Conservation (phyloP, 2,797 vertebrate species). For the Gymnothorax javanicus region DNA sequence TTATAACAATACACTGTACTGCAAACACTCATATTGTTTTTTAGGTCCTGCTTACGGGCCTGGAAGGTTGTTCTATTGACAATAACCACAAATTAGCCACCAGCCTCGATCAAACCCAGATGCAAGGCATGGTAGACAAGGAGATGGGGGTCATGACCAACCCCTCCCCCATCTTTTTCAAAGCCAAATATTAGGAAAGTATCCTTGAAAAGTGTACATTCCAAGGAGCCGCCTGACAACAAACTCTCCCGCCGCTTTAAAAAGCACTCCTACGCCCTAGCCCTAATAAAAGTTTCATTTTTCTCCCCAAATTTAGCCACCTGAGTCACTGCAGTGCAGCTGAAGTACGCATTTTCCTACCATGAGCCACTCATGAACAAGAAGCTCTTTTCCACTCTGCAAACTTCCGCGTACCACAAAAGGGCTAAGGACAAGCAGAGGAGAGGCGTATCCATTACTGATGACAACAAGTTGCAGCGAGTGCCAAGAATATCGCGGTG, state of each 20-base stretch:
- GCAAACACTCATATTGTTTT: background rate
- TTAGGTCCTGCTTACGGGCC: background rate
- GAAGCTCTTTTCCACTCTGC: background rate
- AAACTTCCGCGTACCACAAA: background rate
- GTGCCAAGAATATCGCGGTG: background rate
- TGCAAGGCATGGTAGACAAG: background rate
- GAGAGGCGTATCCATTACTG: constrained; percentile 2
- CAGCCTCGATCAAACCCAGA: background rate
- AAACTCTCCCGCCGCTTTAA: too few species aligned
- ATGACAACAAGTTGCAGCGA: background rate
- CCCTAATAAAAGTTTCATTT: background rate
- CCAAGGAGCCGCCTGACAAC: too few species aligned
- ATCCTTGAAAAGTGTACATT: too few species aligned
- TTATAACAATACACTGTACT: background rate
- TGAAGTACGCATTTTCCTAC: background rate
- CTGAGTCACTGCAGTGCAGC: background rate
- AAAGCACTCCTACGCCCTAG: too few species aligned
- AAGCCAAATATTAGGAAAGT: too few species aligned
- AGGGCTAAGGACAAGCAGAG: background rate
- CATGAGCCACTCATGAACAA: background rate
- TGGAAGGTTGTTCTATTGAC: background rate
- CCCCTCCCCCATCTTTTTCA: too few species aligned
- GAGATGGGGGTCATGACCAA: too few species aligned
- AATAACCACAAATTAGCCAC: background rate
- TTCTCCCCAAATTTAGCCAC: background rate